A percentile compares a stretch with the other conserved stretches of the same genome.
phyloP scores from a whole-genome alignment of 2,888 invertebrate genomes.

The Morinoia aosen region DNA sequence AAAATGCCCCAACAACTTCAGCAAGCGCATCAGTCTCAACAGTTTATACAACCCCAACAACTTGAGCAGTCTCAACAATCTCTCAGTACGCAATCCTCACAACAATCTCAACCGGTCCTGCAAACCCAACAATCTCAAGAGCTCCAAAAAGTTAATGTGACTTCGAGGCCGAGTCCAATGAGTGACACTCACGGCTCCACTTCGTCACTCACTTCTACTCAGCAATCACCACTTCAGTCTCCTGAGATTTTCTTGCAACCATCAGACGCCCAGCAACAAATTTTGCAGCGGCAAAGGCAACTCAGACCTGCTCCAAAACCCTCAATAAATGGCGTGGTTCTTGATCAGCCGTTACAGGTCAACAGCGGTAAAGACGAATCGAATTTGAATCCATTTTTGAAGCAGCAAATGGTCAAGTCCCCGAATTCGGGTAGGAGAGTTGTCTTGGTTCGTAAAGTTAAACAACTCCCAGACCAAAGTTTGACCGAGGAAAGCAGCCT shows the following conservation, averaged over 20 bases:
- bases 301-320: constrained; percentile 21
- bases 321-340: constrained; percentile 9
- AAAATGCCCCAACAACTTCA: neutral
- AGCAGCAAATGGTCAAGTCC: constrained; percentile 1
- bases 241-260: neutral
- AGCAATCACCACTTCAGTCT: neutral
- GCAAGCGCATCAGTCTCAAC: neutral
- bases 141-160: neutral
- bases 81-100: neutral
- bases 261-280: neutral
- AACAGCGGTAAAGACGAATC: neutral
- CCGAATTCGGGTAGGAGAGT: neutral
- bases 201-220: neutral
- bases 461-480: neutral
- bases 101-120: neutral
- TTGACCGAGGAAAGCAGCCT: neutral
- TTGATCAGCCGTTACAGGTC: neutral
- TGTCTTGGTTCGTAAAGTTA: neutral
- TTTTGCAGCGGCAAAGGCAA: neutral
- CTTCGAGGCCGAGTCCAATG: neutral
- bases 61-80: neutral
- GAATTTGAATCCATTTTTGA: constrained; percentile 13
- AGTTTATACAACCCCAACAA: neutral
- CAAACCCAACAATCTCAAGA: neutral
- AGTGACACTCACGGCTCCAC: neutral